Base-by-base conservation (phyloP, 2,113 vertebrate species). In the Cheilinus undulatus region DNA sequence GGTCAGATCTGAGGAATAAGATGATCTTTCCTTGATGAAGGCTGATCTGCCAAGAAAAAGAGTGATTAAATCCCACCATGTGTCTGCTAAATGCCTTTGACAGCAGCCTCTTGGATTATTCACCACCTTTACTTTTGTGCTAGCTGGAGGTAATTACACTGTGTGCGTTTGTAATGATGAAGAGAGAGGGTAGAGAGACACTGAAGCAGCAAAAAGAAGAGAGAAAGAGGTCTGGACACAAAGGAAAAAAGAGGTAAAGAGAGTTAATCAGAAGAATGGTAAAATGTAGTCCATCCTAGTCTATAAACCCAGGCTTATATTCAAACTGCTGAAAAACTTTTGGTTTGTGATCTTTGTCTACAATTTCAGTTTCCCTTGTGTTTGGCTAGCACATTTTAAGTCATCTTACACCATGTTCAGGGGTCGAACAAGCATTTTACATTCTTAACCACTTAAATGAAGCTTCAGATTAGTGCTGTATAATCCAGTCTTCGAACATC, bases 71-170 rank as follows among this genome's bases (percentile, higher is more conserved):
- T 38, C 53, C 45, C 15, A 15, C 23, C 64, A 27, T 74, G 45
- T 43, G 51, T 71, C 56, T 56, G 20, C 42, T 85, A 73, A 88
- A 74, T 60, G 46, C 36, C 62, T 83, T 42, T 82, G 85, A 87
- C 82, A 82, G 80, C 52, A 76, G 38, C 60, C 3, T 17, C 9
- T 64, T 42, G 10, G 51, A 69, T 74, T 60, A 42, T 50, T 75
- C 61, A 66, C 34, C 32, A 73, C 34, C 62, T 76, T 83, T 73
- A 78, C 68, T 69, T 51, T 48, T 68, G 34, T 58, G 50, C 68
- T 66, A n/a, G 42, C 72, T 43, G 59, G 52, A 76, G 42, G 63
- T 67, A 76, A 63, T 78, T 83, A 80, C 53, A 50, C 49, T 52
- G 4, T 24, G 23, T 11, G 60, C 7, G 48, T 56, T 23, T 11